Evolutionary conservation across 2,797 vertebrate species (phyloP).

Genomic region (Molossus alvarezi): DNA sequence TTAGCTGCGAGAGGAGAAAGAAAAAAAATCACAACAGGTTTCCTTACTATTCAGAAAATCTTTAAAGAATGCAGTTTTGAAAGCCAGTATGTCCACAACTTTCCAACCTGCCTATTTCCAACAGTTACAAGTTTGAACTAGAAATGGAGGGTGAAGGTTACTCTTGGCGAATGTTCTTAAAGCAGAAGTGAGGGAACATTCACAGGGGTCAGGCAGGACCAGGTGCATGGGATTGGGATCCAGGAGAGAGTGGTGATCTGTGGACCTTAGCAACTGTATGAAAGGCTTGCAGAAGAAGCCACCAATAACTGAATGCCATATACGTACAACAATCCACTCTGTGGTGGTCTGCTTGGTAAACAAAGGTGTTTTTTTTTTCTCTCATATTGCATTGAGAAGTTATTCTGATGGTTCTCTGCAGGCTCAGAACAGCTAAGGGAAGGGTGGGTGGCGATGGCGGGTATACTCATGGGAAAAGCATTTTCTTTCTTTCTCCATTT

Average conservation of each 20-base stretch:
- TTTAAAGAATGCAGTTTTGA: not conserved
- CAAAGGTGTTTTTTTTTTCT: not conserved
- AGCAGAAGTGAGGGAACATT: not conserved
- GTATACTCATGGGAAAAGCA: not conserved
- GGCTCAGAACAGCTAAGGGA: not conserved
- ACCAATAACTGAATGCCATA: not conserved
- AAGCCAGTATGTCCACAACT: not conserved
- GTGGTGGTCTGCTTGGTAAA: not conserved
- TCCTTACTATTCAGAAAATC: conserved; percentile 11
- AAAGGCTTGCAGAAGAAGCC: not conserved
- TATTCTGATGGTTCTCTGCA: not conserved
- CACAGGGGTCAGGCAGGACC: not conserved
- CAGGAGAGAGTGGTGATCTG: not conserved
- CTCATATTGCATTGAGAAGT: not conserved
- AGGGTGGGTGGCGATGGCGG: not conserved
- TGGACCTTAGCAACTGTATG: not conserved
- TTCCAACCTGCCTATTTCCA: not conserved
- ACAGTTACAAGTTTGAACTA: not conserved
- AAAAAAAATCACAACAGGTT: conserved; percentile 31
- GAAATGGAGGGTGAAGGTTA: not conserved
- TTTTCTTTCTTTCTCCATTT: not conserved
- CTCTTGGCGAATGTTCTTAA: not conserved
- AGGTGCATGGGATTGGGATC: not conserved
- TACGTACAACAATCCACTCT: too few relatives aligned
- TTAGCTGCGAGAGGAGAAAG: conserved; percentile 89